Evolutionary conservation across 2,888 invertebrate species (phyloP).

Genomic region (Balanococcus diminutus): DNA sequence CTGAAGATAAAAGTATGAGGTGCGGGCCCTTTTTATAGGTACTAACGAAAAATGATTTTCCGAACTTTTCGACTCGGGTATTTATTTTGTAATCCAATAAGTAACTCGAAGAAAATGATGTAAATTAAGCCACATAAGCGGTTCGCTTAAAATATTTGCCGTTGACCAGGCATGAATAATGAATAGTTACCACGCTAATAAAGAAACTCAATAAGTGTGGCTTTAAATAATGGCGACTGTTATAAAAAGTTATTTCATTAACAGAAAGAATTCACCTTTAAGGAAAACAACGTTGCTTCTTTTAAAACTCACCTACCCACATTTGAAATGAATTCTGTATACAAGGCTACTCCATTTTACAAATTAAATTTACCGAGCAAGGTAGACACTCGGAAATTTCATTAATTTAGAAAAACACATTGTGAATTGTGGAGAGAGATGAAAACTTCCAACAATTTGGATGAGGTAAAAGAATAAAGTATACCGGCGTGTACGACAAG

Average conservation of each 20-base stretch:
- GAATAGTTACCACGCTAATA: neutral
- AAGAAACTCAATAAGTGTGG: slow-evolving; percentile 1
- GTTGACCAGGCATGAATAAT: neutral
- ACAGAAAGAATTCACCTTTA: neutral
- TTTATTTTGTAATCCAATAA: neutral
- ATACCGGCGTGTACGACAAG: neutral
- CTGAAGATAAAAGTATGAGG: too few species aligned
- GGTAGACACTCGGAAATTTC: neutral
- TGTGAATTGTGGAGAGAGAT: neutral
- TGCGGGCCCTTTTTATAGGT: too few species aligned
- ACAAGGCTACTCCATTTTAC: neutral
- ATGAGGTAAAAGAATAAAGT: neutral
- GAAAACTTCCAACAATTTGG: neutral
- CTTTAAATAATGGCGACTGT: neutral
- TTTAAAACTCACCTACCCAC: neutral
- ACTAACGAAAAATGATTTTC: neutral
- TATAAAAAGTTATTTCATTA: neutral
- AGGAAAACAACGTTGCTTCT: neutral
- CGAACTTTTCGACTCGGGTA: neutral
- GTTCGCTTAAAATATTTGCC: neutral
- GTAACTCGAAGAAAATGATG: neutral
- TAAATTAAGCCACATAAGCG: neutral
- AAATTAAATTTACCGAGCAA: slow-evolving; percentile 26
- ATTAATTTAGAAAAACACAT: slow-evolving; percentile 33
- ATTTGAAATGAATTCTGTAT: neutral